Evolutionary conservation across 2,888 invertebrate genomes (phyloP), one percentile per base, ranked within the genome.

Genomic region (Druceiella hillmani): DNA sequence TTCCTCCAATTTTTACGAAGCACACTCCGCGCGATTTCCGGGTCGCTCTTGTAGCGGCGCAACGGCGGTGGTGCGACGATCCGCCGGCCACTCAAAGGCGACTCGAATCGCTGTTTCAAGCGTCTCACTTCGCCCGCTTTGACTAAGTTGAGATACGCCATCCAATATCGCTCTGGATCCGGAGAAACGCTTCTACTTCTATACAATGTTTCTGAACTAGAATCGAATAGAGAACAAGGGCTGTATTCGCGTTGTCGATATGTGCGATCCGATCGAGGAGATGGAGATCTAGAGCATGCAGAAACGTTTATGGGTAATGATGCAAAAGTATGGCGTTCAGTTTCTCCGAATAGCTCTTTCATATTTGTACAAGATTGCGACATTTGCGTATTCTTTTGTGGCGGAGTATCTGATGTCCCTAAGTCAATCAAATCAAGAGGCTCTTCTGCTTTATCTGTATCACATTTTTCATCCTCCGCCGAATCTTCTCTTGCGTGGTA

Each of bases 331-430:
- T 72, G 71, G 51, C 70, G 68, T 46, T 79, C 76, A 15, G 72
- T 75, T 58, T 89, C 88, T 0, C 89, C 89, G 54, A 86, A 88
- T n/a, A 87, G 64, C 49, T 88, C 89, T 54, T 84, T 86, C 38
- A 89, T 64, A 60, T 87, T 81, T 17, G 87, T 75, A 53, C 79
- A 81, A 1, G 84, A 84, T 50, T 79, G 80, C 1, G 83, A 81
- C n/a, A 63, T 61, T 33, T 74, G 57, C 52, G 57, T 62, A 20
- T 59, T 55, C 45, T 56, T 60, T 36, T 54, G 56, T 2, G 49
- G 43, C 37, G 59, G 58, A 17, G 47, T 31, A 40, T 54, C 45
- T 45, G 53, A 55, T 50, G 57, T 53, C 41, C 33, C 33, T 11
- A 34, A 48, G 38, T 47, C 43, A 44, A 37, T 44, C 41, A 48